A percentile compares a stretch with the other conserved stretches of the same genome.
Conservation (phyloP, 2,888 invertebrate species). For the Julus scanicus region DNA sequence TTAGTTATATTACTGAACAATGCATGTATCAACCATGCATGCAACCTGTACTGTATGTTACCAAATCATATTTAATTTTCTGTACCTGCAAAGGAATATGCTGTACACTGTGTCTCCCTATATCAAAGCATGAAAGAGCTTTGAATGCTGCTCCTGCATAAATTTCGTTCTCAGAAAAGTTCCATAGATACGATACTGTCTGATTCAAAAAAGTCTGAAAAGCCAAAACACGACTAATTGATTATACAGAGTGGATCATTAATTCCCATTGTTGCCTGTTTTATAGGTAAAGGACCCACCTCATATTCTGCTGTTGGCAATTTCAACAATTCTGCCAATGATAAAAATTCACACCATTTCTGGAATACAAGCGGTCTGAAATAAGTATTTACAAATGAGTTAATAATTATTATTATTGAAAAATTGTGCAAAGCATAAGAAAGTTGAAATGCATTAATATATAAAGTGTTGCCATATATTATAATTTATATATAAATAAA, state of each 20-base stretch:
- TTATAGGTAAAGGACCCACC: background rate
- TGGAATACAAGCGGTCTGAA: conserved; percentile 2
- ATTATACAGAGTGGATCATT: background rate
- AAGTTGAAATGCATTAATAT: no score
- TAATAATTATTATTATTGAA: no score
- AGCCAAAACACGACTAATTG: background rate
- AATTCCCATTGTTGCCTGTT: background rate
- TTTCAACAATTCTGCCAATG: background rate
- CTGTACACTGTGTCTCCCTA: background rate
- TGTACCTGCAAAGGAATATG: conserved; percentile 12
- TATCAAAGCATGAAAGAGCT: background rate
- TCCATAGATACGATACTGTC: background rate
- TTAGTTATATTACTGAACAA: no score
- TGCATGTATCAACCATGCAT: no score
- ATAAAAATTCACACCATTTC: background rate
- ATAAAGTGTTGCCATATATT: no score
- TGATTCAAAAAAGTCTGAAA: background rate
- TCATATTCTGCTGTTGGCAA: background rate
- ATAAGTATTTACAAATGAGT: background rate
- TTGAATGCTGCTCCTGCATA: conserved; percentile 4
- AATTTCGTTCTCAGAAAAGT: background rate
- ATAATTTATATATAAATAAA: no score
- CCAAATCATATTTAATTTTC: conserved; percentile 6
- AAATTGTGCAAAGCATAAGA: no score
- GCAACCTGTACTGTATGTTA: no score